phyloP scores from a whole-genome alignment of 2,888 invertebrate species.

The Ferdinandea cuprea region DNA sequence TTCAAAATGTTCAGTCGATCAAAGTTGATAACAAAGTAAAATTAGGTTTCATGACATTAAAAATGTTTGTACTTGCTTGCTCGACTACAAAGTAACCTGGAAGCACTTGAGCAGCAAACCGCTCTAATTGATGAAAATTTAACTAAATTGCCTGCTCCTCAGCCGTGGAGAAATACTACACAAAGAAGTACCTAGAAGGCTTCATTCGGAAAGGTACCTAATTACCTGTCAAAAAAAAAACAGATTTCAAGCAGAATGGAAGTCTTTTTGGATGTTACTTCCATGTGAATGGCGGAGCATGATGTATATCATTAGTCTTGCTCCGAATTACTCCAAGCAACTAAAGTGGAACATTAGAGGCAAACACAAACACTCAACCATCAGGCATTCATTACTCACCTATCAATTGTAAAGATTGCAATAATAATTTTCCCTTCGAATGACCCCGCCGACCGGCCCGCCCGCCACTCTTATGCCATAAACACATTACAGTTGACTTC shows the following conservation, averaged over 20 bases:
- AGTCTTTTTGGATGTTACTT: not conserved
- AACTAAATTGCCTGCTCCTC: slow-evolving; percentile 1
- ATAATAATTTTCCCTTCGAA: slow-evolving; percentile 64
- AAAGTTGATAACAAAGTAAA: not conserved
- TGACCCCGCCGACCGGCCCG: slow-evolving; percentile 33
- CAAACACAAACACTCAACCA: not conserved
- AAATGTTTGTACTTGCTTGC: not conserved
- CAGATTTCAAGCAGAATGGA: not conserved
- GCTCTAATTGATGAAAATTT: slow-evolving; percentile 28
- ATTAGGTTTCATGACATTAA: not conserved
- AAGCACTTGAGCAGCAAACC: slow-evolving; percentile 23
- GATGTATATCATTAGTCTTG: slow-evolving; percentile 15
- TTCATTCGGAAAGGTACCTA: not conserved
- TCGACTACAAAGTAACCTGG: not conserved
- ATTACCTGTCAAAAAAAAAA: slow-evolving; percentile 21
- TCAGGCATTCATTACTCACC: slow-evolving; percentile 67
- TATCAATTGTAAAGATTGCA: slow-evolving; percentile 67
- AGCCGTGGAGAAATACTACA: not conserved
- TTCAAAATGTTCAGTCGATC: slow-evolving; percentile 11
- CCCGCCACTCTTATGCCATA: slow-evolving; percentile 28
- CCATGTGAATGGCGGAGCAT: not conserved
- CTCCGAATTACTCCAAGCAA: slow-evolving; percentile 15
- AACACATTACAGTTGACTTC: slow-evolving; percentile 6
- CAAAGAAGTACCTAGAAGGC: not conserved
- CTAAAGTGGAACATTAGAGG: slow-evolving; percentile 31